Evolutionary conservation across 2,113 vertebrate species (phyloP), one percentile per base, ranked within the genome.

Genomic region (Cephalopterus ornatus): DNA sequence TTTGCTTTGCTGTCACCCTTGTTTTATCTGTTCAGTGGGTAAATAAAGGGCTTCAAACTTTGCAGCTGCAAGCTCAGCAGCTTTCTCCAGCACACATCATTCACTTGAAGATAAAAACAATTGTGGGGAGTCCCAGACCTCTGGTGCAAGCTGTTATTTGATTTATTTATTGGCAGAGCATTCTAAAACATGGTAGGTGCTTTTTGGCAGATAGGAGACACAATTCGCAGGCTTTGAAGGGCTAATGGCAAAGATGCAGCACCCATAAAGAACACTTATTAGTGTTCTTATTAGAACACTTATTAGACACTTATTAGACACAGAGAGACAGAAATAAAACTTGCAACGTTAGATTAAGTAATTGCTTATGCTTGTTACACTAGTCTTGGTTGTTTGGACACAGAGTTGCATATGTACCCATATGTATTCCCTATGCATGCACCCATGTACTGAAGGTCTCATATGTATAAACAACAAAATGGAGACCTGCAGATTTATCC

Each of bases 31-130:
- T 86, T 67, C 83, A 47, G 67, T 0, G 13, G 42, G 63, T 92
- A 96, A 91, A 95, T 86, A 90, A 88, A 93, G 59, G 46, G 52
- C 50, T 94, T 82, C 81, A 92, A 19, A 73, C 62, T 70, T 44
- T 4, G 2, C 70, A 85, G 89, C 74, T 96, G 94, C 92, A 92
- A 89, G 85, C 87, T 95, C 93, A 96, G 89, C 94, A 94, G 52
- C 70, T 95, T 95, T 94, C 74, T 79, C 74, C 42, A 89, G 53
- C n/a, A 35, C 41, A 62, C 50, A 91, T 76, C 74, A 85, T 90
- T 96, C 78, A 61, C 50, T 66, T 49, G 18, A 72, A 91, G 87
- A 85, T 72, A 85, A 95, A 94, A 95, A 92, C 21, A 1, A 28
- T 63, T 65, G 39, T 53, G 39, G 76, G 89, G 86, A 93, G 53